A percentile compares a stretch with the other conserved stretches of the same genome.
phyloP scores from a whole-genome alignment of 2,797 vertebrate species.

The Florisuga fusca region DNA sequence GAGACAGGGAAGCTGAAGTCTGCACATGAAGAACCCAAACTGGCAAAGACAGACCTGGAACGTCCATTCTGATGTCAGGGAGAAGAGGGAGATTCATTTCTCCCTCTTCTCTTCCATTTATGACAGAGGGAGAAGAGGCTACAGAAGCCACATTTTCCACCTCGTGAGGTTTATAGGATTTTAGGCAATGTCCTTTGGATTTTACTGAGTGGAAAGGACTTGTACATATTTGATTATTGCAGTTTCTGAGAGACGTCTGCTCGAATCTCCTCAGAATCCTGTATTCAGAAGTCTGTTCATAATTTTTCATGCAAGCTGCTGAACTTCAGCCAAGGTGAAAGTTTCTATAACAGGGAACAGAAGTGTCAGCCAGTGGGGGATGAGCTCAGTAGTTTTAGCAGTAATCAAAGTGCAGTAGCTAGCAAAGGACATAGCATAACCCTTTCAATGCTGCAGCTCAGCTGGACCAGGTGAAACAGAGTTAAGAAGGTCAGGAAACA shows the following conservation, averaged over 20 bases:
- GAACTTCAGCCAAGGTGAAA: background rate
- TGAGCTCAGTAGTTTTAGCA: background rate
- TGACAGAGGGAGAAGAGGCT: background rate
- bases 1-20: background rate
- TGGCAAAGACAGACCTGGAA: background rate
- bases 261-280: background rate
- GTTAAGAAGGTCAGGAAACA: background rate
- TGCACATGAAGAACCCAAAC: accelerated
- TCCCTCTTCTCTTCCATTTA: no score
- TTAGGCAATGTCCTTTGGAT: background rate
- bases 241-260: background rate
- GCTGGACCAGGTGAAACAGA: background rate
- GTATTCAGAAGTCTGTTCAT: background rate
- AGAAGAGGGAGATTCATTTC: no score
- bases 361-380: background rate
- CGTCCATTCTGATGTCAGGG: background rate
- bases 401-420: background rate
- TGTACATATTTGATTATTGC: background rate
- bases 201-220: background rate
- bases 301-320: background rate
- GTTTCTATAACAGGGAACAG: background rate
- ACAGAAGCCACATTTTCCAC: background rate
- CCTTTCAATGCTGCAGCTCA: background rate
- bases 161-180: background rate
- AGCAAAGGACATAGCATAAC: background rate